Evolutionary conservation across 2,888 invertebrate genomes (phyloP).

Genomic region (Willowsia nigromaculata): DNA sequence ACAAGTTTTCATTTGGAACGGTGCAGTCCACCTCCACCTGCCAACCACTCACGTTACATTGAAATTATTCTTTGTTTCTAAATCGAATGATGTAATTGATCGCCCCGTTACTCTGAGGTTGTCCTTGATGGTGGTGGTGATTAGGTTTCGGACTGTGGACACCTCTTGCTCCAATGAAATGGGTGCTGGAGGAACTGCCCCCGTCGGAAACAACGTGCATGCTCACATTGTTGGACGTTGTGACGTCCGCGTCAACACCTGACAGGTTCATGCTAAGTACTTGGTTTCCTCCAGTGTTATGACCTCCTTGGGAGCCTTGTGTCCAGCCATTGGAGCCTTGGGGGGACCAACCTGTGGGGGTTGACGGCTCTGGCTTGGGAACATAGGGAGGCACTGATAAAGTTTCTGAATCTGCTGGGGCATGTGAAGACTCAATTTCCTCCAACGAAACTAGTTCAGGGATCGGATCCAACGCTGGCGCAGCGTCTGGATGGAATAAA

Average conservation of each 20-base stretch:
- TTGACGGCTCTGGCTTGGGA: too few species aligned
- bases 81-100: neutral
- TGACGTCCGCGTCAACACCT: neutral
- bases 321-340: neutral
- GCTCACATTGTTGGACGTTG: neutral
- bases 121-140: neutral
- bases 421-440: too few species aligned
- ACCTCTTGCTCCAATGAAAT: neutral
- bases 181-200: neutral
- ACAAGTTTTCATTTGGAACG: too few species aligned
- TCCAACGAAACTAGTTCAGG: too few species aligned
- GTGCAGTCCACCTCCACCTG: too few species aligned
- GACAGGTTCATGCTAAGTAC: conserved; percentile 12
- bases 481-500: too few species aligned
- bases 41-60: too few species aligned
- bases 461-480: too few species aligned
- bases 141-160: neutral
- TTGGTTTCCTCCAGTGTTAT: conserved; percentile 18
- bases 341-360: neutral
- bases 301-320: neutral
- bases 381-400: too few species aligned
- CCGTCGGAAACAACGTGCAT: neutral
- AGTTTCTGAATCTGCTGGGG: too few species aligned
- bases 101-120: neutral
- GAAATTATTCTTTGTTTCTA: neutral